Base-by-base conservation (phyloP, 2,113 vertebrate genomes). In the Labeo rohita region DNA sequence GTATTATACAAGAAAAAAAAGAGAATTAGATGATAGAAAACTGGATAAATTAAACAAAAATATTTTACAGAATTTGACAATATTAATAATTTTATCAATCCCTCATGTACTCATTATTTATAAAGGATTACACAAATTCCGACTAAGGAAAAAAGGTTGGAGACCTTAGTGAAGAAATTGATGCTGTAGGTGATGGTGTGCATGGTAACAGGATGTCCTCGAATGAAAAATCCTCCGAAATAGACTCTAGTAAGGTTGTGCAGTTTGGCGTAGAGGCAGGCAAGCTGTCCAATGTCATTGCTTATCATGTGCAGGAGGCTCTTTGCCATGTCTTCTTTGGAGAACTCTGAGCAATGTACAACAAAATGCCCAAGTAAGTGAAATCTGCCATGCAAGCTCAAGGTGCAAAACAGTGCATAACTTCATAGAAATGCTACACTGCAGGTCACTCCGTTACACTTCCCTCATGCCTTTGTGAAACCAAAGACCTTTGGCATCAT, bases 291-390 rank as follows among this genome's bases (percentile, higher is more conserved):
- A 1, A 99, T 97, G 93, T 99, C 98, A 2, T 99, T 99, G 94
- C 98, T 99, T 95, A 99, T 99, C 98, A 99, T 99, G 68, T 99
- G 98, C 0, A 99, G 95, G 68, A 99, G 94, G 36, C 98, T 99
- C 93, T 99, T 99, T 72, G 98, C 97, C 97, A 99, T 97, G 88
- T 99, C 98, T 92, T 99, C 98, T 93, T 97, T 97, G 89, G 97
- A 98, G 89, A 99, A 99, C 50, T 98, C 98, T 99, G 87, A 4
- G 47, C 15, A 85, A 70, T 36, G 36, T 13, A 78, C 8, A 85
- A 34, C 3, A 78, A 36, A 80, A 73, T 47, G 13, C 3, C 5
- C 18, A 61, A 80, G 18, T 59, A 76, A 50, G 47, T 43, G n/a
- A 8, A 11, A 34, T 54, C n/a, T n/a, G 7, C 56, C 8, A 59